Evolutionary conservation across 2,888 invertebrate genomes (phyloP), one percentile per base, ranked within the genome.

Genomic region (Sphinx pinastri): DNA sequence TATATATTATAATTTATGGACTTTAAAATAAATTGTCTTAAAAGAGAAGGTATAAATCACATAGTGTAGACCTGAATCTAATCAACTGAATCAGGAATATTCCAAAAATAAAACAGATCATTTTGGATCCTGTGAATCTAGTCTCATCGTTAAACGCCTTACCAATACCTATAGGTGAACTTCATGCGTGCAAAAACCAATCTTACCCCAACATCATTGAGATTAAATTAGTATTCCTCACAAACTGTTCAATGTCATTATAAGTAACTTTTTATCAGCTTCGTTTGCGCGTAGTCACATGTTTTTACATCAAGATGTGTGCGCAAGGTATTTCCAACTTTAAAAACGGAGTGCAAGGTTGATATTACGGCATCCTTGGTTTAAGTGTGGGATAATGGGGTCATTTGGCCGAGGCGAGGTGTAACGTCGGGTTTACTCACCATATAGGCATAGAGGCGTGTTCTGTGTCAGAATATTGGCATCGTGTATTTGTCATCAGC

Each of bases 371-470:
- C 70, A 70, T 75, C 75, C 77, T 84, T 31, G 38, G n/a, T 51
- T 52, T 67, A 83, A 86, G 89, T 88, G 87, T 84, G 86, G 88
- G 82, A 84, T 89, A 91, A 91, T 90, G 85, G 86, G 88, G 88
- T 90, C 88, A 89, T 91, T 90, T 88, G 85, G 86, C 83, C 87
- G 85, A 80, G 84, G 84, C 77, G 88, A 88, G 87, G 89, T 91
- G 89, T 89, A 86, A 88, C 83, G 83, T 58, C 25, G 68, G 67
- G 51, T 67, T 58, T 70, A 70, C 70, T 58, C 67, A 51, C 67
- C 79, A 79, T 79, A 77, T 84, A 84, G 82, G 82, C 80, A 82
- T 84, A 83, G 83, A 89, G 84, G 86, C 88, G 85, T 87, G 86
- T 86, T 82, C 83, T 79, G 85, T 89, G 87, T 83, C 82, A 80